phyloP scores from a whole-genome alignment of 2,888 invertebrate genomes.

The Chloroclystis v-ata region DNA sequence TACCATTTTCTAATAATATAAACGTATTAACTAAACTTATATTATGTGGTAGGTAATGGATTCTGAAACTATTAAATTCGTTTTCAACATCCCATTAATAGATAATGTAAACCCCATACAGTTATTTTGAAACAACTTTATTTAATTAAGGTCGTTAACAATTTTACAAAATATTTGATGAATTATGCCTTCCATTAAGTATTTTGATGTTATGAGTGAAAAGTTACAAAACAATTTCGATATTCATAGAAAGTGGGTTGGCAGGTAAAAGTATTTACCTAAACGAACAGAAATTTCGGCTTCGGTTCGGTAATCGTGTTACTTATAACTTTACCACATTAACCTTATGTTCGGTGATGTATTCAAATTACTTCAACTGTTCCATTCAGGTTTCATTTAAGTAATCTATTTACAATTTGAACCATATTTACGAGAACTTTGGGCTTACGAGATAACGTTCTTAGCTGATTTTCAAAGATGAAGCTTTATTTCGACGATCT shows the following conservation, averaged over 20 bases:
- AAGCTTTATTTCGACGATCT: too few species aligned
- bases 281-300: conserved; percentile 4
- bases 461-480: background rate
- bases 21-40: too few species aligned
- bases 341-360: conserved; percentile 31
- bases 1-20: too few species aligned
- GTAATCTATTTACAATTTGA: conserved; percentile 25
- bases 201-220: background rate
- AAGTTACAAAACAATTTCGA: conserved; percentile 1
- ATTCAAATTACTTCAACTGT: conserved; percentile 40
- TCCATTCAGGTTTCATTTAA: conserved; percentile 33
- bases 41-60: too few species aligned
- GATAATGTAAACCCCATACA: background rate
- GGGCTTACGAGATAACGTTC: conserved; percentile 18
- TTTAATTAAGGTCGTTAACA: background rate
- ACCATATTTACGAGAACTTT: conserved; percentile 16
- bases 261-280: background rate
- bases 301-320: conserved; percentile 11
- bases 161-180: background rate
- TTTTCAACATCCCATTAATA: too few species aligned
- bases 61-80: too few species aligned
- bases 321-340: conserved; percentile 18
- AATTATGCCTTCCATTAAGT: background rate
- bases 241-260: background rate
- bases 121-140: too few species aligned